Conservation (phyloP, 2,888 invertebrate species). For the Galerucella nymphaeae region DNA sequence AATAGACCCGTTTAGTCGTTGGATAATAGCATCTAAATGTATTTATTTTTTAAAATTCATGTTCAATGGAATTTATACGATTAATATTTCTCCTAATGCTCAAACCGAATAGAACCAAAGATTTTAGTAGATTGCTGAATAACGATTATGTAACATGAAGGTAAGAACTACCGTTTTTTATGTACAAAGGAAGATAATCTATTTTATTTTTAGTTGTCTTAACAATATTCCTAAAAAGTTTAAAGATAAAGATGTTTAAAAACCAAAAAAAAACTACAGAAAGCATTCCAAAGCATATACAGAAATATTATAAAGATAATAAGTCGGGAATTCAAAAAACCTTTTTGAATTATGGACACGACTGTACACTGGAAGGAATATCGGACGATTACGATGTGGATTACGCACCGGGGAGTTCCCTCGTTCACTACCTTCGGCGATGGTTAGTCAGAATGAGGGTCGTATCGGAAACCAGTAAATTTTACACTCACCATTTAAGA, state of each 20-base stretch:
- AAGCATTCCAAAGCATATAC: not conserved
- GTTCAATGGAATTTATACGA: slow-evolving; percentile 13
- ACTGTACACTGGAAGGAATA: slow-evolving; percentile 50
- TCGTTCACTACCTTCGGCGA: slow-evolving; percentile 40
- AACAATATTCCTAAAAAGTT: not conserved
- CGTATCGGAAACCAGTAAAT: slow-evolving; percentile 53
- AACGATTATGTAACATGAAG: slow-evolving; percentile 12
- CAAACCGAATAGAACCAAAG: not conserved
- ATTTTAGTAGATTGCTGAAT: slow-evolving; percentile 5
- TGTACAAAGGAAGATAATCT: not conserved
- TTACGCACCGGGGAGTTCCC: slow-evolving; percentile 38
- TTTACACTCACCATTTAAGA: slow-evolving; percentile 54
- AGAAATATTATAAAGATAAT: not conserved
- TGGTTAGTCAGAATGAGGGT: slow-evolving; percentile 48
- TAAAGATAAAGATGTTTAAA: not conserved
- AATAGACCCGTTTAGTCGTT: not conserved
- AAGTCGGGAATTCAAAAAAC: slow-evolving; percentile 4
- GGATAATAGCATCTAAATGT: not conserved
- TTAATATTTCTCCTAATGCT: not conserved
- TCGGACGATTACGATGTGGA: slow-evolving; percentile 48
- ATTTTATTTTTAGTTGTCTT: too few relatives aligned
- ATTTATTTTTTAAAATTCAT: slow-evolving; percentile 11
- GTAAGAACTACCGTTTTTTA: not conserved
- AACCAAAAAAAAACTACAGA: not conserved
- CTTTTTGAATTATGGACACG: slow-evolving; percentile 52